Evolutionary conservation across 2,888 invertebrate genomes (phyloP).

Genomic region (Unio delphinus): DNA sequence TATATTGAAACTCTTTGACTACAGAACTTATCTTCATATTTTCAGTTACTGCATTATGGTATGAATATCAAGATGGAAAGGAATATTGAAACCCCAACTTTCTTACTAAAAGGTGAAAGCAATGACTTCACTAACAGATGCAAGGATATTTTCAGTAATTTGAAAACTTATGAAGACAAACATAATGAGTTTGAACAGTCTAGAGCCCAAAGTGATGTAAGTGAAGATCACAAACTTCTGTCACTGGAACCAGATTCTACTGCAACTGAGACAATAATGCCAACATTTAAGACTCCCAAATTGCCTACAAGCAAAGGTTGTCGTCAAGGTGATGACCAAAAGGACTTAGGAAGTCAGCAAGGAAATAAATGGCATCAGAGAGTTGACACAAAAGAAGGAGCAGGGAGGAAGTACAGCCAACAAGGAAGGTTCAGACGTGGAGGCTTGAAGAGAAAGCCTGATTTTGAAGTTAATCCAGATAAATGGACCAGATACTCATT

Average conservation of each 20-base stretch:
- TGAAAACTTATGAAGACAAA: slow-evolving; percentile 49
- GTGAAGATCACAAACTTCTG: slow-evolving; percentile 18
- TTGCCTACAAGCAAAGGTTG: not conserved
- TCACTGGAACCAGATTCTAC: slow-evolving; percentile 26
- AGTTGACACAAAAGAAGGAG: not conserved
- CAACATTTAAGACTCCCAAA: slow-evolving; percentile 29
- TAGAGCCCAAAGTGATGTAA: slow-evolving; percentile 27
- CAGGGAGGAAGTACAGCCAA: not conserved
- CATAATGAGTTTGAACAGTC: slow-evolving; percentile 46
- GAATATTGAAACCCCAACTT: not conserved
- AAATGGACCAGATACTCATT: slow-evolving; percentile 88
- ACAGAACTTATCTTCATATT: too few species aligned
- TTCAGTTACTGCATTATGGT: too few species aligned
- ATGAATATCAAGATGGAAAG: not conserved
- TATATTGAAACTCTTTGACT: too few species aligned
- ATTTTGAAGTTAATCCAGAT: slow-evolving; percentile 82
- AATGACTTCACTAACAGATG: slow-evolving; percentile 32
- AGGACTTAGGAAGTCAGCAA: not conserved
- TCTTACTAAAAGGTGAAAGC: slow-evolving; percentile 12
- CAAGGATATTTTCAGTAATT: slow-evolving; percentile 46
- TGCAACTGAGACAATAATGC: slow-evolving; percentile 19
- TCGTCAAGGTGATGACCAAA: slow-evolving; percentile 3
- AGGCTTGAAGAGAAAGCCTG: slow-evolving; percentile 29
- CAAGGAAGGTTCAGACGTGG: not conserved
- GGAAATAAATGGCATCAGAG: too few species aligned